Base-by-base conservation (phyloP, 2,797 vertebrate genomes). In the Bradypodion pumilum region DNA sequence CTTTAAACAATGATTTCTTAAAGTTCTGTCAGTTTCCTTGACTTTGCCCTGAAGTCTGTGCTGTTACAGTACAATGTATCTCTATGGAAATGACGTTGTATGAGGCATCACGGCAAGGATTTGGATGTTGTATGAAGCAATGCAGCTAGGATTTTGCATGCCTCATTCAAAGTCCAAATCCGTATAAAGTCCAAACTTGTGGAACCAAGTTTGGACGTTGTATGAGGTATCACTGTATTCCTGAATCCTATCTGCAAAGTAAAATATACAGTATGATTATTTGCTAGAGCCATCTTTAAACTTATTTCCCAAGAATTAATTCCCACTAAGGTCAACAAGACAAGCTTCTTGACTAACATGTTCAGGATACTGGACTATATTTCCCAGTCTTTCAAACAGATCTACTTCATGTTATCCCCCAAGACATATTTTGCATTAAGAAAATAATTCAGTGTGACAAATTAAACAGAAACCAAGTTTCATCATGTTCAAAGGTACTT, bases 361-460 rank as follows among this genome's bases (percentile, higher is more conserved):
- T 52, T 77, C 72, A 68, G 56, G 29, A 79, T 56, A 52, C 44
- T 74, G 74, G 44, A 78, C 44, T 85, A 23, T 62, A 65, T 74
- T 74, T 65, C 74, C 77, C 37, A 25, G 76, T 40, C 59, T 37
- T 78, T 78, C 56, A 59, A 83, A 78, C 7, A 46, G 5, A 78
- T 44, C 29, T 27, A 84, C 44, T 73, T 73, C n/a, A 4, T 72
- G 37, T 29, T 73, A 46, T 59, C 37, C 52, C 29, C 40, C 15
- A 82, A 63, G 6, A 21, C 29, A 44, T 73, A 35, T 27, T 81
- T 65, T 63, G 32, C 32, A 44, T 21, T 12, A 72, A 8, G 3
- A 1, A 1, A 15, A 59, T 59, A 25, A n/a, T 19, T 42, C 7
- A 75, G 25, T 80, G 35, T 3, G 74, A 37, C 12, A 32, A 59